Base-by-base conservation (phyloP, 2,113 vertebrate species). In the Ochotona curzoniae region DNA sequence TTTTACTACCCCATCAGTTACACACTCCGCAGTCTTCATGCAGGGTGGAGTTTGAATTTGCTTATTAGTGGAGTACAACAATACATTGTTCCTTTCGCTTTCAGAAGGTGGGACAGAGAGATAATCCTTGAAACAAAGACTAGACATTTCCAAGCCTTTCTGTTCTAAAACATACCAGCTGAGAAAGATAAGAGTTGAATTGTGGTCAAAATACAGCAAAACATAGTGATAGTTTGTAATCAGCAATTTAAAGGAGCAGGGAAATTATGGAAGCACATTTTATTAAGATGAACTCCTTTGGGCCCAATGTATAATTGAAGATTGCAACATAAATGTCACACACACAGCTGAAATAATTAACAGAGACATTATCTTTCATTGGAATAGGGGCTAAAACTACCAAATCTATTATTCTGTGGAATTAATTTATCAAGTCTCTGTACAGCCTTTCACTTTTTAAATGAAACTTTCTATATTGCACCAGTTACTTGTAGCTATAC, bases 41-140 rank as follows among this genome's bases (percentile, higher is more conserved):
- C 17, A 76, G 32, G 8, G 38, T 44, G 38, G 26, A 87, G 66
- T 32, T 38, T 89, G 13, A 12, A 12, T 60, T 9, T 83, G 30
- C 49, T 88, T 76, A 51, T 78, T 93, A 74, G 28, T 8, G 84
- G 71, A 93, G n/a, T 28, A 92, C 71, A 89, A 83, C 83, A 94
- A 70, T 21, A 5, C 0, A 61, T 64, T 82, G 7, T 15, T 75
- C 25, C 20, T 93, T 94, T 95, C 51, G 57, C 93, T 23, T 82
- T 85, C 44, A 73, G 28, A 71, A 51, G 10, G 66, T 74, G 73
- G 35, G 28, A 54, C 38, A 84, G 70, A 60, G 83, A 90, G 70
- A 93, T 63, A 82, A 92, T 80, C 35, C 63, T 44, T 5, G 18
- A 23, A 91, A 93, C 7, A 47, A 88, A 20, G 8, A 66, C 75